Percentiles rank a stretch among this genome's conserved stretches.
Conservation (phyloP, 2,797 vertebrate genomes). For the Myotis daubentonii region DNA sequence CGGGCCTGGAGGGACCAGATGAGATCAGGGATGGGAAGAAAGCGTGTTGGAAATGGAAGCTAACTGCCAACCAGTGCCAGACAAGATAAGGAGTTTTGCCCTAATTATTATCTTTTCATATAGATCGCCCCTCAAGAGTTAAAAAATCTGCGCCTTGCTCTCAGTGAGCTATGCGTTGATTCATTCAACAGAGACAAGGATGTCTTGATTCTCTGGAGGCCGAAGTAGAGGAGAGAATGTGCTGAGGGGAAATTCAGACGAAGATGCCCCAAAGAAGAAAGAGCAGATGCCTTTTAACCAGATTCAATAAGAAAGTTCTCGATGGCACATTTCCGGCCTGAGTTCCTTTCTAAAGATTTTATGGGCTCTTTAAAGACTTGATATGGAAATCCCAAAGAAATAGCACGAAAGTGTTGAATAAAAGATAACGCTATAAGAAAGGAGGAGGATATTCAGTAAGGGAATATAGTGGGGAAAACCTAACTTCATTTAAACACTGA, state of each 20-base stretch:
- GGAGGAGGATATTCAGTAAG: neutral
- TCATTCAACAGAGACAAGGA: neutral
- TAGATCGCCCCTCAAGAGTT: neutral
- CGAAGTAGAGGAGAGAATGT: neutral
- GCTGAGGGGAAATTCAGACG: neutral
- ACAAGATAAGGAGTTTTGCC: neutral
- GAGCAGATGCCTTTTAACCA: neutral
- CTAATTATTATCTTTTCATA: neutral
- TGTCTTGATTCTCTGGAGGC: neutral
- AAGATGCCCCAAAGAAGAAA: neutral
- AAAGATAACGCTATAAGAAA: neutral
- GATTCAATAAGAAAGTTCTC: neutral
- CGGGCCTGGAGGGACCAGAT: neutral
- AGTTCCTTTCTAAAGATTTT: conserved; percentile 43
- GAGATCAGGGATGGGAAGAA: neutral
- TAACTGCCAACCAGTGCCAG: neutral
- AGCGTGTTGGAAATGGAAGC: neutral
- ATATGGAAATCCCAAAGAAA: neutral
- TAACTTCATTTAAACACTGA: neutral
- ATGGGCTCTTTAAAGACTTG: conserved; percentile 39
- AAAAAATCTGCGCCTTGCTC: neutral
- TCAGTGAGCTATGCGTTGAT: neutral
- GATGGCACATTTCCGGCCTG: neutral
- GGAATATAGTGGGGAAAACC: neutral
- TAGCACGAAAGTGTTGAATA: neutral